Evolutionary conservation across 2,797 vertebrate species (phyloP).

Genomic region (Peromyscus eremicus): DNA sequence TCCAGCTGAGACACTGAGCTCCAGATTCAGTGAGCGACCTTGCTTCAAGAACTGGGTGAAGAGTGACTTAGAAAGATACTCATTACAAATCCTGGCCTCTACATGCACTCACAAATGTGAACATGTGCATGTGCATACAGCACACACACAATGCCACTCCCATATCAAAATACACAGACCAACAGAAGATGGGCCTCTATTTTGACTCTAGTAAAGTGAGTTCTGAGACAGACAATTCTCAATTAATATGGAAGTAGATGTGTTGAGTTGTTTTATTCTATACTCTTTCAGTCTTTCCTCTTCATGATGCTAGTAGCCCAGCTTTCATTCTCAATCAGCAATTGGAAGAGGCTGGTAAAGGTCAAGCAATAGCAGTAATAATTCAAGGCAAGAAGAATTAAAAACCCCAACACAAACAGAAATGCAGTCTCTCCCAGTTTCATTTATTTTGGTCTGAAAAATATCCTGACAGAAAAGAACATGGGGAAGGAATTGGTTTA

Average conservation of each 20-base stretch:
- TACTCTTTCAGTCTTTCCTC: background rate
- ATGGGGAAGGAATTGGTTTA: background rate
- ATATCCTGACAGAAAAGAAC: background rate
- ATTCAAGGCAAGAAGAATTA: background rate
- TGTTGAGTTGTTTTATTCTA: background rate
- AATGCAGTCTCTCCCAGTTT: background rate
- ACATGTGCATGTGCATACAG: background rate
- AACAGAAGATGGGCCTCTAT: background rate
- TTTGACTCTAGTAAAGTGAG: background rate
- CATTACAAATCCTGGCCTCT: background rate
- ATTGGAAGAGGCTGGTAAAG: background rate
- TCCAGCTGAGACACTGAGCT: no score
- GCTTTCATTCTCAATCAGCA: background rate
- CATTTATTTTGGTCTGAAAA: background rate
- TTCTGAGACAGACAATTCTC: background rate
- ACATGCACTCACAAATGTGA: background rate
- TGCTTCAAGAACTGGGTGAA: background rate
- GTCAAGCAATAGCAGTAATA: background rate
- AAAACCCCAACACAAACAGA: background rate
- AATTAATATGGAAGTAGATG: background rate
- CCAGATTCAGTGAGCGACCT: background rate
- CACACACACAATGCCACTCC: background rate
- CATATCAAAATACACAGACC: background rate
- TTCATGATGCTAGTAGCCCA: background rate
- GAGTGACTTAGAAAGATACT: background rate